A percentile compares a stretch with the other conserved stretches of the same genome.
Evolutionary conservation across 2,888 invertebrate genomes (phyloP).

Genomic region (Cetonia aurata): DNA sequence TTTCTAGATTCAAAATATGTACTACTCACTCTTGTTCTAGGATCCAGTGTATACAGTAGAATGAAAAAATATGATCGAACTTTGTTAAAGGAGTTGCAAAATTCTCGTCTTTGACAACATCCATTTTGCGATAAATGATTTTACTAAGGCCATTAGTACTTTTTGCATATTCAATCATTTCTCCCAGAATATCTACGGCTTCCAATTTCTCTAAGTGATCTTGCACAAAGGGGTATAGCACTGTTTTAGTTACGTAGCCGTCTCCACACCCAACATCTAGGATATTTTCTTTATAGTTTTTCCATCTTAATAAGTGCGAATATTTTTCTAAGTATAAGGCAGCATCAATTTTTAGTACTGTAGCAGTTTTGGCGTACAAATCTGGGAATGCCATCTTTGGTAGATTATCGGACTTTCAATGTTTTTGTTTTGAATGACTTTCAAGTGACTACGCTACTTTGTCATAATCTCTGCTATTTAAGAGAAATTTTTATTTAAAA

Average conservation of each 20-base stretch:
- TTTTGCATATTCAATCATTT: constrained; percentile 18
- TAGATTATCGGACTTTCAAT: too few species aligned
- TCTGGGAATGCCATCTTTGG: too few species aligned
- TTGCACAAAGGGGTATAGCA: neutral
- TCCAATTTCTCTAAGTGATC: constrained; percentile 6
- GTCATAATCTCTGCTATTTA: too few species aligned
- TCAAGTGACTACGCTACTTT: too few species aligned
- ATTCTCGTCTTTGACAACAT: constrained; percentile 3
- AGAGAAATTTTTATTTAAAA: too few species aligned
- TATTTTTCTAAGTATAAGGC: neutral
- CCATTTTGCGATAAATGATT: constrained; percentile 9
- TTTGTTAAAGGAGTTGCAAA: neutral
- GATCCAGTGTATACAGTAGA: constrained; percentile 31
- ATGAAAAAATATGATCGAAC: constrained; percentile 36
- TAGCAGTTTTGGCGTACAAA: too few species aligned
- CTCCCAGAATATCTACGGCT: constrained; percentile 7
- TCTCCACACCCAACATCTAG: constrained; percentile 22
- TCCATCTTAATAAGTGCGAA: constrained; percentile 10
- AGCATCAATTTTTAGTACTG: neutral
- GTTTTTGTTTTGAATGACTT: too few species aligned
- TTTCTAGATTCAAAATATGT: neutral
- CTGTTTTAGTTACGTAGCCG: constrained; percentile 5
- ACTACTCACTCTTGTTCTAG: constrained; percentile 18
- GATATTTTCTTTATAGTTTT: constrained; percentile 2
- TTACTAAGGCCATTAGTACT: neutral